Conservation (phyloP, 2,113 vertebrate genomes). For the Forbesichthys papilliferus region DNA sequence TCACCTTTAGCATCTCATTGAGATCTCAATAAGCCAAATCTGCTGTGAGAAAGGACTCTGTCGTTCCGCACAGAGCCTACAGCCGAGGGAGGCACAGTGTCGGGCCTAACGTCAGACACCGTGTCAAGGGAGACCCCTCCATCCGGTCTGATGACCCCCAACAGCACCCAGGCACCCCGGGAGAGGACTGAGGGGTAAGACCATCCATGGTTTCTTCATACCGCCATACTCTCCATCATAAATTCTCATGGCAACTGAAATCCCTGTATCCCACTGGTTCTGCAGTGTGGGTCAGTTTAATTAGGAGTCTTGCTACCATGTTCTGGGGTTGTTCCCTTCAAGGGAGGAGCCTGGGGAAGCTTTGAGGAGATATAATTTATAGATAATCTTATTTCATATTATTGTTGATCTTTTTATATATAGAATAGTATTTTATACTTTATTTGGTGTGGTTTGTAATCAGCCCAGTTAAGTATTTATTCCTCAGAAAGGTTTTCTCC, state of each 20-base stretch:
- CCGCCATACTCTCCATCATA: neutral
- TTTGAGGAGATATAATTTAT: neutral
- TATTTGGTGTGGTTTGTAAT: neutral
- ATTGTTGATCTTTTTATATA: neutral
- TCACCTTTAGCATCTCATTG: neutral
- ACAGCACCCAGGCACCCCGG: conserved; percentile 76
- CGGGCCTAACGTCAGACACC: conserved; percentile 28
- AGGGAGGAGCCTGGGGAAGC: too few species aligned
- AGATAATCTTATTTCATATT: neutral
- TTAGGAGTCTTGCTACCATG: neutral
- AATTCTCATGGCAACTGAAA: neutral
- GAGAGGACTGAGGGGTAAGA: conserved; percentile 85
- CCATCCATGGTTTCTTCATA: neutral
- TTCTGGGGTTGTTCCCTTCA: neutral
- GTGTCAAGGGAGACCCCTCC: conserved; percentile 40
- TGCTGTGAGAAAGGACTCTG: neutral
- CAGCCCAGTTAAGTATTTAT: neutral
- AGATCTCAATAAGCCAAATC: neutral
- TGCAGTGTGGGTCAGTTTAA: too few species aligned
- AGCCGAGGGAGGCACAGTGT: conserved; percentile 45
- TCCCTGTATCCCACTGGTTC: too few species aligned
- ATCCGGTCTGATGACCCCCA: conserved; percentile 65
- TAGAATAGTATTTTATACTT: neutral
- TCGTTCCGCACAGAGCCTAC: conserved; percentile 42
- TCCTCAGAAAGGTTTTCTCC: neutral